A percentile compares a stretch with the other conserved stretches of the same genome.
Conservation (phyloP, 2,113 vertebrate species). For the Meles meles region DNA sequence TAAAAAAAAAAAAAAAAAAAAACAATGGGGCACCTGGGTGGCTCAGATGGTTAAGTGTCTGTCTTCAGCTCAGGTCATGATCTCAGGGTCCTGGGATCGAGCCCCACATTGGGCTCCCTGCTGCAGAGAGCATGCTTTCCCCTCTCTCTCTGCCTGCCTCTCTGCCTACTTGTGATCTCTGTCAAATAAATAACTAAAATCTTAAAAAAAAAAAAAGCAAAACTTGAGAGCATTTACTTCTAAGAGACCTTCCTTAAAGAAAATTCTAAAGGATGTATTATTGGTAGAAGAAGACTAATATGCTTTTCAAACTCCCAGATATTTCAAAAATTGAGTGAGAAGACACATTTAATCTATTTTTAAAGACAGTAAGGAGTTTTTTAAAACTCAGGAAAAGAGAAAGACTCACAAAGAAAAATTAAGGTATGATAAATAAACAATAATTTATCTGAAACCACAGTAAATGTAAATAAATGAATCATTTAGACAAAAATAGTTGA, state of each 20-base stretch:
- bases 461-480: background rate
- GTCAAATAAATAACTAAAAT: no score
- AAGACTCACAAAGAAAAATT: background rate
- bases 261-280: background rate
- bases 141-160: no score
- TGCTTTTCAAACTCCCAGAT: background rate
- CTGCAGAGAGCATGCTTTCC: no score
- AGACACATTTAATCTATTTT: background rate
- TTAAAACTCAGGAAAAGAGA: background rate
- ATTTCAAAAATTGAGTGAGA: slow-evolving; percentile 3
- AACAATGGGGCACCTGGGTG: no score
- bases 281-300: background rate
- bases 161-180: no score
- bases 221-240: background rate
- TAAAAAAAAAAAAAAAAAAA: background rate
- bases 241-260: background rate
- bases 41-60: no score
- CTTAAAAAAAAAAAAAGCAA: background rate
- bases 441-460: background rate
- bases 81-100: no score
- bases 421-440: background rate
- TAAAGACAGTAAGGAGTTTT: background rate
- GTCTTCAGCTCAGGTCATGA: no score
- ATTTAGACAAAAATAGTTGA: background rate
- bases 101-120: no score